Evolutionary conservation across 2,888 invertebrate species (phyloP).

Genomic region (Hoplodrina ambigua): DNA sequence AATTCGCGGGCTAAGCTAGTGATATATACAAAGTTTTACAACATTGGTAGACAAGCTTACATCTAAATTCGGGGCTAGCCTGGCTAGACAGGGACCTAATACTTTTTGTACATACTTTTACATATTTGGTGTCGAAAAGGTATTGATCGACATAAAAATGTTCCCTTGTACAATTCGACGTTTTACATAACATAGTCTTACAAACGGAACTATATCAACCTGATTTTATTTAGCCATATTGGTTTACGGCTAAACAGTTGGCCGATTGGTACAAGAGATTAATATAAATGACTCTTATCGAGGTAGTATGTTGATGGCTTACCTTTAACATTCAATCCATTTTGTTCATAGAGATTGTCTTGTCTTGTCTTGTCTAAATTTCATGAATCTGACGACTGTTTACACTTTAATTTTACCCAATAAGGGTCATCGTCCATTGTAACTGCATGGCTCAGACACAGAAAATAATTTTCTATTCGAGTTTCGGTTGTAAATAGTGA

Average conservation of each 20-base stretch:
- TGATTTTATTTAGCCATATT: background rate
- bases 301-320: background rate
- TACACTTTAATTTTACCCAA: too few species aligned
- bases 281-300: background rate
- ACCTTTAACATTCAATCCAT: background rate
- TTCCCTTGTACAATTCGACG: slow-evolving; percentile 21
- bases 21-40: slow-evolving; percentile 1
- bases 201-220: background rate
- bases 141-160: slow-evolving; percentile 41
- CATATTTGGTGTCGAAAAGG: slow-evolving; percentile 32
- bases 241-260: background rate
- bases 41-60: slow-evolving; percentile 11
- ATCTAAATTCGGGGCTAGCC: slow-evolving; percentile 29
- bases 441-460: too few species aligned
- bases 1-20: too few species aligned
- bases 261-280: background rate
- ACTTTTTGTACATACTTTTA: slow-evolving; percentile 18
- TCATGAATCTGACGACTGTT: too few species aligned
- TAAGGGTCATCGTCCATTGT: too few species aligned
- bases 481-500: too few species aligned
- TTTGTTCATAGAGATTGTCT: too few species aligned
- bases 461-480: too few species aligned
- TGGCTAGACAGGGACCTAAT: slow-evolving; percentile 24
- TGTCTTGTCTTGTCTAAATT: too few species aligned
- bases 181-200: slow-evolving; percentile 12